Percentiles rank a stretch among this genome's conserved stretches.
Evolutionary conservation across 2,797 vertebrate species (phyloP).

Genomic region (Synanceia verrucosa): DNA sequence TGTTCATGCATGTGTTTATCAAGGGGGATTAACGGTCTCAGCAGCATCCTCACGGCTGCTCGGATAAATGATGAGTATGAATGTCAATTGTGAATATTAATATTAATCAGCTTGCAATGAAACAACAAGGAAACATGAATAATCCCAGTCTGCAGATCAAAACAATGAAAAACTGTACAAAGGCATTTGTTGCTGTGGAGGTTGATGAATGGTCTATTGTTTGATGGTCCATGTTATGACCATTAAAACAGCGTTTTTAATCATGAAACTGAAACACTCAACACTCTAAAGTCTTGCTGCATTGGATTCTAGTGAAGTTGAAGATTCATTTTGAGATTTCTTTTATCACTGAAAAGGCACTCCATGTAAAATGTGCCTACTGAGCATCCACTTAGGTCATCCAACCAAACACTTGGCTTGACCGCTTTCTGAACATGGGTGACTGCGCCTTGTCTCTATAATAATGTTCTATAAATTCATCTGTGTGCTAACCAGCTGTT

Average conservation of each 20-base stretch:
- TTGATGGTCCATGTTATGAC: neutral
- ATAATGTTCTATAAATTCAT: too few relatives aligned
- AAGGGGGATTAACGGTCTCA: neutral
- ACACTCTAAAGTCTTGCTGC: too few relatives aligned
- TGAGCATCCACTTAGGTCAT: too few relatives aligned
- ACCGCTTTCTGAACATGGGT: too few relatives aligned
- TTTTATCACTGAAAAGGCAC: too few relatives aligned
- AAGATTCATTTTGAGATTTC: too few relatives aligned
- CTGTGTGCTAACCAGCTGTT: too few relatives aligned
- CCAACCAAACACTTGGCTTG: too few relatives aligned
- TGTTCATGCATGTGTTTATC: neutral
- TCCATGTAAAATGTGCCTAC: too few relatives aligned
- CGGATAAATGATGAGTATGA: neutral
- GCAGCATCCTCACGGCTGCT: neutral
- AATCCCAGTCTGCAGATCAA: neutral
- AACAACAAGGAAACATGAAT: neutral
- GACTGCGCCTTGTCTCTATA: too few relatives aligned
- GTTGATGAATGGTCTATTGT: neutral
- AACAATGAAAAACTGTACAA: neutral
- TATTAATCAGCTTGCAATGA: neutral
- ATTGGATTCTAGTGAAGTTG: too few relatives aligned
- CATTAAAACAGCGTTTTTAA: neutral
- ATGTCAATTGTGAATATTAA: neutral
- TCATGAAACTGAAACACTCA: neutral
- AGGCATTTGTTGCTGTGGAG: neutral